A percentile compares a stretch with the other conserved stretches of the same genome.
Conservation (phyloP, 2,797 vertebrate genomes). For the Gila robusta region DNA sequence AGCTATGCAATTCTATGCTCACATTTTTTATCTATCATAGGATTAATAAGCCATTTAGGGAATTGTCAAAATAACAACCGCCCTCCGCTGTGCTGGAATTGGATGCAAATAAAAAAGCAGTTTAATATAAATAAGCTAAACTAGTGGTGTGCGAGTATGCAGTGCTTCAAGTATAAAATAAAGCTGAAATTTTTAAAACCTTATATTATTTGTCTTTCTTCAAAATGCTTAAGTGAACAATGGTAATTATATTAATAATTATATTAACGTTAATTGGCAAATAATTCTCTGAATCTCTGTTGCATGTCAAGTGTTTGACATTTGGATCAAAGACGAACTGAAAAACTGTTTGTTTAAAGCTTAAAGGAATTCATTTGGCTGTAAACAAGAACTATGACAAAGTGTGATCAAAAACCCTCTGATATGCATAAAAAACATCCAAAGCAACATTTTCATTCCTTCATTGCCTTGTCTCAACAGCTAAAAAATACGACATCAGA, state of each 20-base stretch:
- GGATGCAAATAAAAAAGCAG: not conserved
- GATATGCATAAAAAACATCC: not conserved
- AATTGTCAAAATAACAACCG: constrained; percentile 22
- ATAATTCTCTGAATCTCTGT: not conserved
- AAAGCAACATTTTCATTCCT: constrained; percentile 13
- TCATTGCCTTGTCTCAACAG: not conserved
- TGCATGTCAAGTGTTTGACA: not conserved
- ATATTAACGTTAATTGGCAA: not conserved
- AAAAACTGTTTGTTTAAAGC: not conserved
- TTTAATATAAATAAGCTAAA: constrained; percentile 9
- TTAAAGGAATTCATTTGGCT: constrained; percentile 1
- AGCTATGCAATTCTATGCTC: not conserved
- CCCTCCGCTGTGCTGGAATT: not conserved
- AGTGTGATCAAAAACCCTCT: not conserved
- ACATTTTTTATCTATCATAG: constrained; percentile 16
- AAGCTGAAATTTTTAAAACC: not conserved
- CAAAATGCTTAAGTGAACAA: not conserved
- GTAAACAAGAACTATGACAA: not conserved
- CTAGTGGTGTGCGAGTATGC: not conserved
- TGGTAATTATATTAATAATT: not conserved
- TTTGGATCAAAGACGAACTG: not conserved
- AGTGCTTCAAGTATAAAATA: not conserved
- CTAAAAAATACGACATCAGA: constrained; percentile 32
- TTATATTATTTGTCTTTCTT: not conserved
- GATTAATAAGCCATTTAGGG: constrained; percentile 16